These are phyloP conservation scores for Agrotis segetum DNA, from an alignment of 2,888 invertebrate species.

Conservation along the genomic window DNA sequence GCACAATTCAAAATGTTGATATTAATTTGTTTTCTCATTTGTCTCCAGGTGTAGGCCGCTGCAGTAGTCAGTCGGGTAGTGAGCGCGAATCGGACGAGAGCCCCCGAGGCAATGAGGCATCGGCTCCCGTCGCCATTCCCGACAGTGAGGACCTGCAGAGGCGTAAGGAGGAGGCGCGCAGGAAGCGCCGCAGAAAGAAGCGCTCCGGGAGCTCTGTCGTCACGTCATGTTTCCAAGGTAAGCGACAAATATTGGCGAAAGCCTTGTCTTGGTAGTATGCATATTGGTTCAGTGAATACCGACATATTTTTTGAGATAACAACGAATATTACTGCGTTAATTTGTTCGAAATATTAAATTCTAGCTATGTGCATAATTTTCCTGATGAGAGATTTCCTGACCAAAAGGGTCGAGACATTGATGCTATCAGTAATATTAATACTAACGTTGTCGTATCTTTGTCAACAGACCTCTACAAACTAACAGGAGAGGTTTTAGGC, in stretches of 20 bases:
- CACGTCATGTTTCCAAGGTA: conserved; percentile 97
- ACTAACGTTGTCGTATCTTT: conserved; percentile 42
- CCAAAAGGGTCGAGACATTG: neutral
- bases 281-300: conserved; percentile 38
- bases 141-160: conserved; percentile 93
- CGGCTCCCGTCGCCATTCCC: conserved; percentile 91
- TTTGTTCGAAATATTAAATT: neutral
- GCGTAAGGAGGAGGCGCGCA: conserved; percentile 97
- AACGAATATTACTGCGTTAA: conserved; percentile 5
- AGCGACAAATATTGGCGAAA: conserved; percentile 33
- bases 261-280: conserved; percentile 36
- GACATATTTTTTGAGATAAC: conserved; percentile 29
- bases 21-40: conserved; percentile 59
- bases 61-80: conserved; percentile 91
- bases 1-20: neutral
- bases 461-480: conserved; percentile 96
- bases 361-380: neutral
- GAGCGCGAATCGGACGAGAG: conserved; percentile 88
- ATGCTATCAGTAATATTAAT: neutral
- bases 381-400: neutral
- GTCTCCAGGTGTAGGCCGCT: conserved; percentile 86
- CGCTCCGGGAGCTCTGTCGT: conserved; percentile 96
- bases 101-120: conserved; percentile 85
- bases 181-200: conserved; percentile 97
- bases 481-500: conserved; percentile 98